Evolutionary conservation across 2,888 invertebrate species (phyloP), one percentile per base, ranked within the genome.

Genomic region (Cabera pusaria): DNA sequence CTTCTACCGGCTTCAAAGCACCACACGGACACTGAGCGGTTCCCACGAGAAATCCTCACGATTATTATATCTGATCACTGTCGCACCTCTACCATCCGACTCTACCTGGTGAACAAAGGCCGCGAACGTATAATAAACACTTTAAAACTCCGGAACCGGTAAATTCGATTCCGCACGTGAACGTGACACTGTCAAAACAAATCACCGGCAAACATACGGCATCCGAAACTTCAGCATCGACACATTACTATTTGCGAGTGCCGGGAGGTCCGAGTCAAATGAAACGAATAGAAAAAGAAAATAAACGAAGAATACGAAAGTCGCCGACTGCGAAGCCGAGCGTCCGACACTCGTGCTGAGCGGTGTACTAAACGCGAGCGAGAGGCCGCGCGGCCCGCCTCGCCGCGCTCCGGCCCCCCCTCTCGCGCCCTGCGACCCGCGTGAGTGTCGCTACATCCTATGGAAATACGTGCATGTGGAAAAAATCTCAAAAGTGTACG

Each of bases 261-360:
- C 64, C 60, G 66, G 61, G 62, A 64, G 72, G 74, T 74, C 69
- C 70, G 72, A 74, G 73, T 74, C 71, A 84, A 88, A 88, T 83
- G 72, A 88, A 88, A 88, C 77, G 85, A 87, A 88, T 85, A 86
- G 79, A 87, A 88, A 64, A 87, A 86, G 84, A 88, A 88, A 88
- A 87, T 85, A 88, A 88, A 86, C 82, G 86, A 88, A 87, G 82
- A 86, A 88, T 82, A 84, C 77, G 74, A 85, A 88, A 83, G 75
- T 82, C 72, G 84, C 76, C 82, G 84, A 79, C 81, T 75, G 76
- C 72, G 53, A 76, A 86, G 81, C 76, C 88, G 85, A 72, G 88
- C 89, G 88, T 84, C 78, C 89, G 86, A 78, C 86, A 82, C 88
- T 87, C 86, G 77, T 80, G 84, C 85, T 88, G 87, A 87, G 83